Evolutionary conservation across 2,888 invertebrate species (phyloP), one percentile per base, ranked within the genome.

Genomic region (Euzetes globulus): DNA sequence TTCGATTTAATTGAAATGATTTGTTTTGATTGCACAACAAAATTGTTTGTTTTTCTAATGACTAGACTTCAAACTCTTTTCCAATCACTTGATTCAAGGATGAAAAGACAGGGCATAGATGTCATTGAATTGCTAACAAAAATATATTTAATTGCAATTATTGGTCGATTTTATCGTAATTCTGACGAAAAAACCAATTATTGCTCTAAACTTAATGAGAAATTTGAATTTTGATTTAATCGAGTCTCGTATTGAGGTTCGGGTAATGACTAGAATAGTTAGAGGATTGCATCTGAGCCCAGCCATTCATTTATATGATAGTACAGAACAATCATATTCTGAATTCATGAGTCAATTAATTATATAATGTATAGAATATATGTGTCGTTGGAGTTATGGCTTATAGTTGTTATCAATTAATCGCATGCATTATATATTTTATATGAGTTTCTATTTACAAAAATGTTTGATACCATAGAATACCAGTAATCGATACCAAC

Each of bases 21-120:
- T 68, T 68, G 15, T 60, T 7, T 22, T 60, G 19, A 68, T 68
- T 68, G 68, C 68, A 68, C 60, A 68, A 41, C 17, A 68, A 68
- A 41, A n/a, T 68, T 68, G 41, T 41, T 33, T 60, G 15, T 29
- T 15, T 60, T 6, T 33, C 22, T 41, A 22, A 33, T 37, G 41
- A 45, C 41, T 68, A 41, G 60, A 60, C 9, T 37, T 41, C 19
- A 37, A 33, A 41, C 13, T 15, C 11, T 22, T 68, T 29, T 19
- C 55, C 41, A 41, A 68, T 68, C 22, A 41, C 11, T 68, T 41
- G 41, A 45, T 37, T 19, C 2, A 1, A 22, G 19, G 19, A 68
- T 68, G 68, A 68, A 22, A 68, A 37, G 17, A 63, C 15, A 25
- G 63, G 63, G 63, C 63, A 63, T 25, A 58, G 58, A 58, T 58